These are phyloP conservation scores for Margaritifera margaritifera DNA, from an alignment of 2,888 invertebrate genomes.

Conservation along the genomic window DNA sequence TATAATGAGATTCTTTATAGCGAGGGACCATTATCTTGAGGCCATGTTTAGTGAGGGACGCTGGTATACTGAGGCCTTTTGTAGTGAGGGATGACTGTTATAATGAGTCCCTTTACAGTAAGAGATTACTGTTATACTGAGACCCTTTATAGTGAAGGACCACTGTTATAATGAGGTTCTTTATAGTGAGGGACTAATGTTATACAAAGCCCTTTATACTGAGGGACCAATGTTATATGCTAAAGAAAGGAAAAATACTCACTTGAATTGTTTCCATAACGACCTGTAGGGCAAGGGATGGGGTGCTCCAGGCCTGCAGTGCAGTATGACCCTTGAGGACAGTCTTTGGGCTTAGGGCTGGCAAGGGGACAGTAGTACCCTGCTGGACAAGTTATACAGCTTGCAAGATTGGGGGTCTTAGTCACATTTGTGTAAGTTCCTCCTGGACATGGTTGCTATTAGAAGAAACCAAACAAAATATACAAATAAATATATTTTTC, in stretches of 20 bases:
- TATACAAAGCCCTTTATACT: background rate
- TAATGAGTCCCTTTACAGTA: too few species aligned
- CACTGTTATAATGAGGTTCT: background rate
- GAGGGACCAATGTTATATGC: background rate
- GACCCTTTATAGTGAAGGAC: too few species aligned
- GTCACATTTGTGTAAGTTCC: constrained; percentile 63
- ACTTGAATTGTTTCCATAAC: constrained; percentile 65
- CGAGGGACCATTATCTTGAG: too few species aligned
- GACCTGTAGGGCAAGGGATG: constrained; percentile 67
- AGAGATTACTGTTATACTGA: too few species aligned
- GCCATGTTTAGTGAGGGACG: too few species aligned
- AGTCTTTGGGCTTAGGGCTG: constrained; percentile 51
- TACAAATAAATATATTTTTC: background rate
- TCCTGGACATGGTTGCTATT: constrained; percentile 65
- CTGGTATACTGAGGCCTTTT: too few species aligned
- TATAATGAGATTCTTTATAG: too few species aligned
- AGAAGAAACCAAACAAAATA: constrained; percentile 2
- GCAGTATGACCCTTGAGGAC: constrained; percentile 67
- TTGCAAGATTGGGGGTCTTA: constrained; percentile 56
- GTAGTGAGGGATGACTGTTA: too few species aligned
- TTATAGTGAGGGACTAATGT: background rate
- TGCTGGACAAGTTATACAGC: constrained; percentile 60
- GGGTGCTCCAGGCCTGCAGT: constrained; percentile 49
- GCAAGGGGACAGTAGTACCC: constrained; percentile 67
- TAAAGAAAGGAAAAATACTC: constrained; percentile 15